Base-by-base conservation (phyloP, 2,888 invertebrate species). In the Catocala nupta region DNA sequence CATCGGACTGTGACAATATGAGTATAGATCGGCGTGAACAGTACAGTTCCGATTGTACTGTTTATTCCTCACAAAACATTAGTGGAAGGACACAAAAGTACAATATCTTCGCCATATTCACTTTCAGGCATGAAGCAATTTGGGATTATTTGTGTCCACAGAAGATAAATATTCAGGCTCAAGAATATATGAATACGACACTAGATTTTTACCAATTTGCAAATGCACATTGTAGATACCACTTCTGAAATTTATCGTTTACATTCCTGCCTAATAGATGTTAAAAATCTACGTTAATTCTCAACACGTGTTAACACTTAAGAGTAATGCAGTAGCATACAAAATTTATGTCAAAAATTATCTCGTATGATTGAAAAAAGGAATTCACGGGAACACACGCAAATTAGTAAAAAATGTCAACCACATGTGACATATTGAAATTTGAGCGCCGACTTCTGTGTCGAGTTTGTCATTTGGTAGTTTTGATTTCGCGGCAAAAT, bases 341-440 rank as follows among this genome's bases (percentile, higher is more conserved):
- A 68, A 76, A 79, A 82, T 80, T 73, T 75, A 71, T 79, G 78
- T 80, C 70, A 68, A 76, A 81, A 71, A 73, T 80, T 70, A 75
- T 73, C 70, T 63, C 52, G 51, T 42, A 64, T 62, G 12, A 64
- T 56, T 16, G 44, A 76, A 77, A 81, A 82, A 78, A 71, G 71
- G 65, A 83, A 78, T 77, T 75, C 76, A 77, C 63, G 45, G 72
- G 85, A 84, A 86, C 87, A 85, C 84, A 84, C 85, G 81, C 84
- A 84, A 79, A 80, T 80, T 68, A 56, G 64, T 59, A 67, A 67
- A 84, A 85, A 83, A 86, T 81, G 68, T 42, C 60, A 66, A 76
- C 82, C 90, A 91, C 83, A 86, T 91, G 91, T 88, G 86, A 75
- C 81, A 81, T 55, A 63, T 80, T 83, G 91, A 80, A 90, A 91